Conservation (phyloP, 2,888 invertebrate genomes). For the Lottia gigantea region DNA sequence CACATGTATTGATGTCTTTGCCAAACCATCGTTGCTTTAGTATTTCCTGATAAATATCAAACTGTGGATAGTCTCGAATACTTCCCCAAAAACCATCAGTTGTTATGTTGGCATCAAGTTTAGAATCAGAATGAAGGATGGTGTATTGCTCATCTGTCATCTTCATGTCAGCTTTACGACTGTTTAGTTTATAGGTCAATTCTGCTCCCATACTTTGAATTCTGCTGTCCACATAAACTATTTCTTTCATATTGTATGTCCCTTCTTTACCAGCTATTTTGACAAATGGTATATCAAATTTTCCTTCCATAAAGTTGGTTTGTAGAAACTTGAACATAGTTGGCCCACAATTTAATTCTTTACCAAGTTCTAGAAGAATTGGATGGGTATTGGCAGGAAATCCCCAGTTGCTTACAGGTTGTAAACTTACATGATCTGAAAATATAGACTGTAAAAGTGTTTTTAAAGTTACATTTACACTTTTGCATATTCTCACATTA, state of each 20-base stretch:
- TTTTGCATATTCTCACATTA: no score
- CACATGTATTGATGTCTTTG: neutral
- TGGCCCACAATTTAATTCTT: constrained; percentile 7
- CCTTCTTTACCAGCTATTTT: neutral
- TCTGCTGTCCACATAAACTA: constrained; percentile 6
- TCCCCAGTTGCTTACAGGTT: neutral
- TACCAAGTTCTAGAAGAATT: constrained; percentile 3
- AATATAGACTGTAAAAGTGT: neutral
- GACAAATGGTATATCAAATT: constrained; percentile 13
- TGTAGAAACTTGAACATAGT: constrained; percentile 5
- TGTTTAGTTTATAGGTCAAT: neutral
- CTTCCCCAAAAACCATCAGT: neutral
- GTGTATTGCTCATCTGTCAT: neutral
- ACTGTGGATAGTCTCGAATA: neutral
- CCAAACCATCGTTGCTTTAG: neutral
- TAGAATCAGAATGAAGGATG: neutral
- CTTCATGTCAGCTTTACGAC: neutral
- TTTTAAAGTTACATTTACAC: neutral
- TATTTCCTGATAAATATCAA: neutral
- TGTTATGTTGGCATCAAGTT: neutral
- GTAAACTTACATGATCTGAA: neutral
- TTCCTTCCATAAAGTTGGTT: constrained; percentile 12
- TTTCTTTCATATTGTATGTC: neutral
- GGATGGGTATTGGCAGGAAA: constrained; percentile 2
- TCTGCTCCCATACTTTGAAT: neutral